Evolutionary conservation across 1,140 invertebrate species (phyloP), one percentile per base, ranked within the genome.

Genomic region (Rhysida immarginata): DNA sequence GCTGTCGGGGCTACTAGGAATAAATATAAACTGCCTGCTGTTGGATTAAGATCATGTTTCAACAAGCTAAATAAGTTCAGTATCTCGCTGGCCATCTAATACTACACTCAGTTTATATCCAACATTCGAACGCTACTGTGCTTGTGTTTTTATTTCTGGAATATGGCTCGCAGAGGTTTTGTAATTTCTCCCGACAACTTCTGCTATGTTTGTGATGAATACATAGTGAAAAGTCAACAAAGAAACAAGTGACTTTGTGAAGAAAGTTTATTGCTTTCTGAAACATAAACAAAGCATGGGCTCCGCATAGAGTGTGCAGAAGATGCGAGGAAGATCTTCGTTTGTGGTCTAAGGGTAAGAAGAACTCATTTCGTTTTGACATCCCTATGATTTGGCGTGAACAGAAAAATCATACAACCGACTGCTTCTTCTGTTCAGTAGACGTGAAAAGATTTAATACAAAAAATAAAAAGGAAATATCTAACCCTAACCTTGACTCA

Each of bases 281-380:
- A 29, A 58, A 60, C 58, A 42, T 58, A 57, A 58, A 61, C 55
- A 64, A 65, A 57, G 24, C 57, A 57, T 63, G 56, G 57, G 55
- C 54, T 26, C 58, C 57, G 46, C 26, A 63, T 50, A 60, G 58
- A 44, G 55, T 62, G 51, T 63, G 64, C 54, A 60, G 21, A 35
- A 42, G 20, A 42, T 63, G 58, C 35, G 52, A 51, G 35, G 57
- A 64, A 44, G 26, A 58, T 55, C 56, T 60, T 24, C 48, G 57
- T 24, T 25, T 49, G 27, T 63, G 52, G 59, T 56, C 53, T 55
- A 59, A 62, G 27, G 59, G 55, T 54, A 60, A 58, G 60, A 59
- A 58, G 58, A 35, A 35, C 29, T 35, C 29, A 54, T 41, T 23
- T 51, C 51, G 29, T 54, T 24, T 58, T 55, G 43, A 56, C 42